These are phyloP conservation scores for Acrossocheilus fasciatus DNA, from an alignment of 2,797 vertebrate genomes.

Conservation along the genomic window DNA sequence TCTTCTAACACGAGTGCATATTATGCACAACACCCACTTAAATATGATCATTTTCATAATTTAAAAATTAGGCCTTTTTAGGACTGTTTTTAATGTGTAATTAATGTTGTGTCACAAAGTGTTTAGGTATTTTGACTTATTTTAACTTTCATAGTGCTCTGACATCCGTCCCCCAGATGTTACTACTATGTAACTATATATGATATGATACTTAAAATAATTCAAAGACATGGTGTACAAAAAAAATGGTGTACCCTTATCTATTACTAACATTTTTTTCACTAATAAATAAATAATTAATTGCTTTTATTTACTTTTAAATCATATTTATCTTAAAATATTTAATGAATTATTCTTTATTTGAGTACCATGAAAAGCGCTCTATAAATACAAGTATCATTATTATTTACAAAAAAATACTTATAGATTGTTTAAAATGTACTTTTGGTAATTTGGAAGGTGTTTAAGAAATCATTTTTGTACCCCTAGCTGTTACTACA, in stretches of 20 bases:
- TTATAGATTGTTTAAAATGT: neutral
- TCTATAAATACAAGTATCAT: no score
- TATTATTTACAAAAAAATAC: no score
- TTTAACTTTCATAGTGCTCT: neutral
- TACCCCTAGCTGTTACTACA: neutral
- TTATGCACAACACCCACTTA: neutral
- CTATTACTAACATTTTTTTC: no score
- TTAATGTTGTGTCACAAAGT: neutral
- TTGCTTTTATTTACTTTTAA: no score
- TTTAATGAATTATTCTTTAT: no score
- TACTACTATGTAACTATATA: no score
- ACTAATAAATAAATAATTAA: no score
- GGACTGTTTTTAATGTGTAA: neutral
- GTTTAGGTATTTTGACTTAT: neutral
- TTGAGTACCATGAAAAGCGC: no score
- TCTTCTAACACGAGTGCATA: neutral
- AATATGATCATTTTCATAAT: neutral
- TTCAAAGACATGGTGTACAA: no score
- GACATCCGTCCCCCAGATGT: neutral
- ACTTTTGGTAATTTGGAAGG: neutral
- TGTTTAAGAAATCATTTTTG: neutral
- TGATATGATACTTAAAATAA: neutral
- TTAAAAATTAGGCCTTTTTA: neutral
- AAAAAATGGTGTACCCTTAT: no score
- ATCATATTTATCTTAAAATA: no score